These are phyloP conservation scores for Glandiceps talaboti DNA, from an alignment of 53 echinoderm and acorn worm species.

Conservation along the genomic window DNA sequence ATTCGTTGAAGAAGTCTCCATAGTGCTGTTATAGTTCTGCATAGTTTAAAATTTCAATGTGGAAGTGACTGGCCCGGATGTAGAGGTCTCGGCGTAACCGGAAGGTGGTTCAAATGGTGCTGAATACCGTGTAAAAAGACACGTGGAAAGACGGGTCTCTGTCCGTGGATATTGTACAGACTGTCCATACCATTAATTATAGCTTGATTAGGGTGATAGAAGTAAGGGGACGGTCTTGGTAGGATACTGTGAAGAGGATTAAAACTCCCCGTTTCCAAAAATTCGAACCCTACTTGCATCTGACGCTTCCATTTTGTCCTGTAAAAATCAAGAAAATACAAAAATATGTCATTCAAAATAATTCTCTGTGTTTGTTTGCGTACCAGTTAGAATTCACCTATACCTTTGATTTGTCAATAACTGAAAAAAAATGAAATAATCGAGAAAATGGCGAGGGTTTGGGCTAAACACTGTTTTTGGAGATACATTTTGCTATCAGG, in stretches of 20 bases:
- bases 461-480: no score
- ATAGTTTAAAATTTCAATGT: not conserved
- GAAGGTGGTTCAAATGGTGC: conserved; percentile 75
- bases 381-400: no score
- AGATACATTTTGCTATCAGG: no score
- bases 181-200: conserved; percentile 80
- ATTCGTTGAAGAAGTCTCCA: not conserved
- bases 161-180: conserved; percentile 69
- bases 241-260: conserved; percentile 63
- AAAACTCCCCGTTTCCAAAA: conserved; percentile 91
- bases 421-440: no score
- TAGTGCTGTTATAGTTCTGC: not conserved
- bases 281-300: conserved; percentile 83
- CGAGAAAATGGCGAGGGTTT: no score
- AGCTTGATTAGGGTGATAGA: conserved; percentile 79
- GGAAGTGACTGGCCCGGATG: conserved; percentile 31
- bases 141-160: conserved; percentile 62
- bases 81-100: conserved; percentile 66
- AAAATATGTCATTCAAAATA: no score
- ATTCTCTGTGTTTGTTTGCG: no score
- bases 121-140: conserved; percentile 82
- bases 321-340: no score
- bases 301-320: conserved; percentile 99
- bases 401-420: no score
- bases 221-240: conserved; percentile 68